Base-by-base conservation (phyloP, 2,113 vertebrate species). In the Cryptomyrus ogoouensis region DNA sequence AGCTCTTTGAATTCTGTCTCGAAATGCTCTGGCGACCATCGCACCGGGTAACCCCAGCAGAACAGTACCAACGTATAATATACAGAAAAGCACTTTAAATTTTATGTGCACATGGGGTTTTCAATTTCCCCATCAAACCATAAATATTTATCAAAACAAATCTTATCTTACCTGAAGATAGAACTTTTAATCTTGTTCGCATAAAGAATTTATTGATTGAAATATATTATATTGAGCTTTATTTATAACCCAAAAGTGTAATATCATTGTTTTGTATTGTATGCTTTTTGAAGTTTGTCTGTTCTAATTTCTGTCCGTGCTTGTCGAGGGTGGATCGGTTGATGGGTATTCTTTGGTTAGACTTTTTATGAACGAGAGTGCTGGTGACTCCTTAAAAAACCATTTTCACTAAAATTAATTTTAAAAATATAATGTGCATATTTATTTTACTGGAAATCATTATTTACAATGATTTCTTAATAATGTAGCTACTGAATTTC, bases 1-100 rank as follows among this genome's bases (percentile, higher is more conserved):
- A 39, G 24, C 13, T 80, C 88, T 80, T 24, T 70, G 35, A 46
- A 89, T 77, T 35, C 12, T 31, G 31, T 53, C n/a, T 84, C 77
- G 35, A 58, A 83, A 62, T 89, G 42, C 12, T 89, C 31, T 4
- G 52, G 66, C 74, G 31, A 50, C 70, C 6, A 89, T 89, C 19
- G n/a, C 58, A 74, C 44, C 62, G 46, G 58, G 44, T 89, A 53
- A 31, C 77, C 52, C 17, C 17, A 39, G 46, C 49, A 89, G 17
- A 89, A 44, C 47, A 31, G n/a, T 53, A 88, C 56, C 89, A 88
- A 42, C 7, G 12, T 88, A 56, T 39, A 35, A 62, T 53, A 70
- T 70, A 70, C 35, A 89, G 66, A 74, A 27, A 89, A 91, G 90
- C 90, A 89, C 90, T 91, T 91, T 91, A 91, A 86, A 62, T 84